Evolutionary conservation across 2,113 vertebrate species (phyloP).

Genomic region (Fulica atra): DNA sequence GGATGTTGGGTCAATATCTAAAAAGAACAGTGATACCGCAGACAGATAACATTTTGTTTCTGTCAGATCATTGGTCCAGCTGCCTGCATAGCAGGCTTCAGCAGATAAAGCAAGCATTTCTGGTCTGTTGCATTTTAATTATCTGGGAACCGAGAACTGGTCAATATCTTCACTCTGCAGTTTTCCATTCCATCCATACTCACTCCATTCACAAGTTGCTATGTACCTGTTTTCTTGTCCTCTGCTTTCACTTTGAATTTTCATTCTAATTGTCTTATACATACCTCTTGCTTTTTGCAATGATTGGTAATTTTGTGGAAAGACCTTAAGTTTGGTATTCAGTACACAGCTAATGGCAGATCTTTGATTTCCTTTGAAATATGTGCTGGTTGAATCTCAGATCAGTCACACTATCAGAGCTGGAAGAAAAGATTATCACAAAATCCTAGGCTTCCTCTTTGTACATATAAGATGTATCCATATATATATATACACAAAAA

Average conservation of each 20-base stretch:
- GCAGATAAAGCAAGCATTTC: not conserved
- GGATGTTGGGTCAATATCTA: not conserved
- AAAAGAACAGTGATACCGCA: not conserved
- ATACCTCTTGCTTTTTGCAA: not conserved
- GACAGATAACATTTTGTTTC: not conserved
- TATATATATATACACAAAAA: not conserved
- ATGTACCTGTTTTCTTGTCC: not conserved
- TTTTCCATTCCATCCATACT: not conserved
- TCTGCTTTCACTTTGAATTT: not conserved
- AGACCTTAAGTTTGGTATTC: not conserved
- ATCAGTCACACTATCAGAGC: not conserved
- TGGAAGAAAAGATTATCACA: not conserved
- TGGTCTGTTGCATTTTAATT: not conserved
- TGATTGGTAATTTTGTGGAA: not conserved
- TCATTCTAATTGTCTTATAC: not conserved
- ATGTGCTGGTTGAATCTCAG: not conserved
- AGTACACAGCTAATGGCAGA: not conserved
- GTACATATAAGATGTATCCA: not conserved
- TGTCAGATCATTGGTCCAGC: not conserved
- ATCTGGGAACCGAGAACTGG: not conserved
- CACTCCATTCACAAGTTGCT: not conserved
- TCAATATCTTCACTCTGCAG: not conserved
- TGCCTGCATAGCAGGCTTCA: not conserved
- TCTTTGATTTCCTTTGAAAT: not conserved
- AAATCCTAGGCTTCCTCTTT: not conserved